Base-by-base conservation (phyloP, 2,113 vertebrate species). In the Lophotis ruficrista region DNA sequence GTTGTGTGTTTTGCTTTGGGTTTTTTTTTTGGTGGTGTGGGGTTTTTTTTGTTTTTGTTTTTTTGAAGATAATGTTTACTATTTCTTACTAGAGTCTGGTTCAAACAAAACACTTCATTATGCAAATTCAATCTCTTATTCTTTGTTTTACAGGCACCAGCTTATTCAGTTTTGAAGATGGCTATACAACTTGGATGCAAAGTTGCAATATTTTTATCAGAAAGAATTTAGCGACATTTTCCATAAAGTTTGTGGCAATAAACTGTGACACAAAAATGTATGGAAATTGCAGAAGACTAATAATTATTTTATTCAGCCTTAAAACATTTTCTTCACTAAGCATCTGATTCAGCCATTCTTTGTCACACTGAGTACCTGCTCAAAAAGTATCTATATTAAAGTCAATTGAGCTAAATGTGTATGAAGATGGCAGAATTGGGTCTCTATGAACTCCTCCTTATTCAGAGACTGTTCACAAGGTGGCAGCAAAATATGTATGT, bases 101-200 rank as follows among this genome's bases (percentile, higher is more conserved):
- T 90, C 30, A 83, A 57, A 51, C 17, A 69, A 27, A 88, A 24
- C 18, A 9, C 27, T 70, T 76, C n/a, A 27, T 35, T 31, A 66
- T 12, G 25, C 48, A 9, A 33, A 51, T 87, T 54, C 79, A 31
- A 64, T 82, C 17, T 68, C 53, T 70, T 81, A 20, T 81, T 89
- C 38, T 94, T 90, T 69, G 85, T 78, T 77, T 91, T 95, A 65
- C 90, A 99, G 99, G 98, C 99, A 57, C 99, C 99, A 64, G 99
- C 98, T 25, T 99, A 99, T 31, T 94, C 96, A 5, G 31, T 99
- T 61, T 87, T 99, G 96, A 99, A 99, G 98, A 98, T 93, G 60
- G 61, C 94, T 20, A 99, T 99, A 97, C 99, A 99, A 54, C 94
- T 98, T 4, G 99, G 99, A 41, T 99, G 99, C 97, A 99, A 98